Base-by-base conservation (phyloP, 2,113 vertebrate species). In the Stegastes partitus region DNA sequence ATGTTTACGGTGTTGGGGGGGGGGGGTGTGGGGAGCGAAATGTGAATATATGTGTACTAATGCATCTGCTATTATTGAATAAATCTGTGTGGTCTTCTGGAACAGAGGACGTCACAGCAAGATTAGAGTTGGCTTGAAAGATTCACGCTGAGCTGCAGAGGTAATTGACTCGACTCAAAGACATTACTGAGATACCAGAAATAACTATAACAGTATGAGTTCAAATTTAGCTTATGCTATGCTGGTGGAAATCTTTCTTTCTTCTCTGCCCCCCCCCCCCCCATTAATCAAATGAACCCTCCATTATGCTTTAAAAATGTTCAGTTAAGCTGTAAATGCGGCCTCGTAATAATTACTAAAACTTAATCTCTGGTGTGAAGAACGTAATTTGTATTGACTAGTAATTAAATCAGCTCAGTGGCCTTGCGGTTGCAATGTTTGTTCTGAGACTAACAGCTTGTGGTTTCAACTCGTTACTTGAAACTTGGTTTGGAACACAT, bases 291-390 rank as follows among this genome's bases (percentile, higher is more conserved):
- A 86, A 86, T 57, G 5, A 64, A 54, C 42, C 58, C 82, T 63
- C 75, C 61, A 55, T 85, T 79, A 79, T 59, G 62, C 42, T 55
- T 84, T 64, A 64, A 85, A 84, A 76, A 62, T n/a, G 57, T 79
- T 78, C 64, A 79, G 59, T 71, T 59, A 74, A 73, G 69, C 77
- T 79, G n/a, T 80, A 77, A 90, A 86, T 72, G 55, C 54, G 82
- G 64, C 61, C 68, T 79, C 73, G 68, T 90, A 77, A 77, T 89
- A 86, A 82, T 82, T 77, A 72, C 79, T 63, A 62, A 84, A 78
- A 77, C 28, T 25, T 79, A 31, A 56, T 73, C 66, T 81, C 53
- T 67, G 62, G 51, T 70, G 73, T 71, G 56, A 28, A 57, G 22
- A 79, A 69, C 61, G 54, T 73, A 45, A 88, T 87, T 89, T 79